Percentiles rank a stretch among this genome's conserved stretches.
These are phyloP conservation scores for Stenurella melanura DNA, from an alignment of 2,888 invertebrate species.

Conservation along the genomic window DNA sequence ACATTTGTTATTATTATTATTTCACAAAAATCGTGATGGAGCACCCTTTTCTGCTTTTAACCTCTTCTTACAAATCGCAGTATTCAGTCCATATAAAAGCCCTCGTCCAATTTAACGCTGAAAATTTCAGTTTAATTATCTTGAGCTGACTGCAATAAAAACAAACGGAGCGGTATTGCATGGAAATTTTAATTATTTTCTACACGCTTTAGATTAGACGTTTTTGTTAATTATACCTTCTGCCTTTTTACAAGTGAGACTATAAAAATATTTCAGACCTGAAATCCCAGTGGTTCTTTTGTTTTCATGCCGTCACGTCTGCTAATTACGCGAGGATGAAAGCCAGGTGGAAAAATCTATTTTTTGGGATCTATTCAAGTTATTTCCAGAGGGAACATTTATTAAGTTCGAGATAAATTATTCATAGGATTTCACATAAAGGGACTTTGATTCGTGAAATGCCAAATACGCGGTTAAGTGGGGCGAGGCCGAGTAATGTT, in stretches of 20 bases:
- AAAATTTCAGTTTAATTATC: constrained; percentile 31
- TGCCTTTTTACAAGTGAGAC: constrained; percentile 30
- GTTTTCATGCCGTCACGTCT: background rate
- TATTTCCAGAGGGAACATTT: background rate
- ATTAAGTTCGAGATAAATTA: constrained; percentile 13
- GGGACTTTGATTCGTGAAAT: background rate
- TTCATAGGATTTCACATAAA: constrained; percentile 12
- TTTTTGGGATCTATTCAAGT: constrained; percentile 9
- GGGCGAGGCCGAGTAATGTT: too few species aligned
- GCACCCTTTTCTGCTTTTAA: background rate
- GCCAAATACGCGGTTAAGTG: background rate
- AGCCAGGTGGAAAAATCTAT: background rate
- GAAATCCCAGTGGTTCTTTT: constrained; percentile 14
- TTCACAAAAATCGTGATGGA: background rate
- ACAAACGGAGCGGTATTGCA: constrained; percentile 19
- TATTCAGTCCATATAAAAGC: constrained; percentile 18
- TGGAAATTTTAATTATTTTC: constrained; percentile 35
- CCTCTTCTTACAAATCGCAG: background rate
- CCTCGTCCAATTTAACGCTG: constrained; percentile 16
- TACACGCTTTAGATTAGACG: constrained; percentile 29
- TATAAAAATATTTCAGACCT: constrained; percentile 25
- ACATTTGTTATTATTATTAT: too few species aligned
- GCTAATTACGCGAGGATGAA: constrained; percentile 17
- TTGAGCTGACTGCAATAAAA: constrained; percentile 17
- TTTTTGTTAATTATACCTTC: constrained; percentile 30